Evolutionary conservation across 2,888 invertebrate genomes (phyloP).

Genomic region (Hirtodrosophila confusa): DNA sequence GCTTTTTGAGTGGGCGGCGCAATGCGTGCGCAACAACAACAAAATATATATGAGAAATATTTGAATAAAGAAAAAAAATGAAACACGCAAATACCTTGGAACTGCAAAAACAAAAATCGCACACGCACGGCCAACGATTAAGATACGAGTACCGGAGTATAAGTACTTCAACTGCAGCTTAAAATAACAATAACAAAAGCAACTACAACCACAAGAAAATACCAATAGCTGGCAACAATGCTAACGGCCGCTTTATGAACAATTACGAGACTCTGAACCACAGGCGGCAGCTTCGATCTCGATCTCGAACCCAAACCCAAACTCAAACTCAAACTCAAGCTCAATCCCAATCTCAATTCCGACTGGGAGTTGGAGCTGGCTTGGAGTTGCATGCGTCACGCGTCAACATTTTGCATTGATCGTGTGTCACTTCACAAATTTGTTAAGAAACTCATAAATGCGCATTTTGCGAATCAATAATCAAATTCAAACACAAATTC

Average conservation of each 20-base stretch:
- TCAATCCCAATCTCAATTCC: neutral
- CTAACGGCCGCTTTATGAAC: conserved; percentile 80
- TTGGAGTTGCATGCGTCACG: conserved; percentile 73
- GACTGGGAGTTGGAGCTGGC: neutral
- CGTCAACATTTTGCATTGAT: conserved; percentile 35
- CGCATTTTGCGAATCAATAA: conserved; percentile 42
- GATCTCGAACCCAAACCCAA: neutral
- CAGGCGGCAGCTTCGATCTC: conserved; percentile 35
- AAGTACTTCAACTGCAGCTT: conserved; percentile 59
- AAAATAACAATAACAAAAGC: conserved; percentile 13
- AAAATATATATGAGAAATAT: conserved; percentile 43
- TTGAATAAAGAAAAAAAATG: conserved; percentile 50
- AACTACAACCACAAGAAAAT: conserved; percentile 29
- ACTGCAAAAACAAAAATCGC: conserved; percentile 62
- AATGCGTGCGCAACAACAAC: conserved; percentile 66
- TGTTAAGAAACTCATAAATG: conserved; percentile 51
- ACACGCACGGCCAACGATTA: conserved; percentile 75
- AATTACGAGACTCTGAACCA: conserved; percentile 59
- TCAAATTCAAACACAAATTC: conserved; percentile 16
- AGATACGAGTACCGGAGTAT: conserved; percentile 57
- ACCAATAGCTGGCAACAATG: conserved; percentile 63
- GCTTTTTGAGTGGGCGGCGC: conserved; percentile 68
- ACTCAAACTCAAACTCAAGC: neutral
- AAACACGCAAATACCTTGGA: conserved; percentile 76
- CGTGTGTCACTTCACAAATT: conserved; percentile 62